A percentile compares a stretch with the other conserved stretches of the same genome.
Evolutionary conservation across 2,888 invertebrate species (phyloP).

Genomic region (Onchidella celtica): DNA sequence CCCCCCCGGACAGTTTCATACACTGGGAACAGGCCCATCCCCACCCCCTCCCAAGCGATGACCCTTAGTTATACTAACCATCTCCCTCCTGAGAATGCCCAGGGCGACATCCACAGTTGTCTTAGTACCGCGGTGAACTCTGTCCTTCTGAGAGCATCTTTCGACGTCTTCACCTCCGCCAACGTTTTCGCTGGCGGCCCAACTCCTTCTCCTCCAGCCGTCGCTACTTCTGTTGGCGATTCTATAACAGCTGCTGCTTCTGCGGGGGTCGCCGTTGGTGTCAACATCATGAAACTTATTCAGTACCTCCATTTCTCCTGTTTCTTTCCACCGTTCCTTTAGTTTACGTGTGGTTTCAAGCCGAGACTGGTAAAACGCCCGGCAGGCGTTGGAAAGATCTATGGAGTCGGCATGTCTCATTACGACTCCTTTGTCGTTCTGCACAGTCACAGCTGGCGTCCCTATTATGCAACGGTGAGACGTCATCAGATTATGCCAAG

Average conservation of each 20-base stretch:
- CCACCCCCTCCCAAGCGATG: no score
- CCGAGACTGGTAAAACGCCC: constrained; percentile 62
- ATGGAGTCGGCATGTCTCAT: constrained; percentile 55
- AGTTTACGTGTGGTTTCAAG: constrained; percentile 56
- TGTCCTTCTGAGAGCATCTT: no score
- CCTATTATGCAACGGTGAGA: constrained; percentile 15
- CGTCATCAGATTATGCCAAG: no score
- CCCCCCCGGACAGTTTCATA: no score
- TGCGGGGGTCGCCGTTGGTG: background rate
- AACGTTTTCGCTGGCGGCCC: background rate
- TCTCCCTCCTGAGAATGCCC: constrained; percentile 66
- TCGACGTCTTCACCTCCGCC: no score
- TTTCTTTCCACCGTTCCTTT: constrained; percentile 50
- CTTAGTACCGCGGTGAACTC: constrained; percentile 32
- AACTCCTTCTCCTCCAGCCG: background rate
- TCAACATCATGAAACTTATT: background rate
- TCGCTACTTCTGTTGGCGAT: background rate
- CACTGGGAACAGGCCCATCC: no score
- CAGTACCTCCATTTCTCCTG: background rate
- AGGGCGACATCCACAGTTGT: constrained; percentile 63
- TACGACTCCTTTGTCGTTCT: background rate
- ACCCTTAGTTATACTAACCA: no score
- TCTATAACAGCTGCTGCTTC: background rate
- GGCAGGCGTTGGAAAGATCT: constrained; percentile 65
- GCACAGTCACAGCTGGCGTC: background rate